A percentile compares a stretch with the other conserved stretches of the same genome.
Evolutionary conservation across 2,113 vertebrate genomes (phyloP).

Genomic region (Pelecanoides urinatrix): DNA sequence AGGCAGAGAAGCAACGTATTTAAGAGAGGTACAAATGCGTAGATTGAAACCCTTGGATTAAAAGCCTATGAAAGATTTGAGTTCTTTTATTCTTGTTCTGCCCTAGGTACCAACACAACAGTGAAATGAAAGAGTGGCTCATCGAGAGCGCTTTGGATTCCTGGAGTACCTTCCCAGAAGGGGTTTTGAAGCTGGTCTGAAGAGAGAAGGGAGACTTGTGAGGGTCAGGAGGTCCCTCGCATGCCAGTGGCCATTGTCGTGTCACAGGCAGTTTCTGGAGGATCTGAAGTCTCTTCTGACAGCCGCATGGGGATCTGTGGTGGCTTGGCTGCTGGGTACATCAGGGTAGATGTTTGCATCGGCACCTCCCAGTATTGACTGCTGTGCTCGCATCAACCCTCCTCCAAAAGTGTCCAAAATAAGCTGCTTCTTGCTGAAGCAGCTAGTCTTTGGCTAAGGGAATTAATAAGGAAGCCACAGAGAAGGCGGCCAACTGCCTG

Average conservation of each 20-base stretch:
- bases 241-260: not conserved
- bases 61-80: not conserved
- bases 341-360: not conserved
- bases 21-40: not conserved
- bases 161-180: not conserved
- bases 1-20: not conserved
- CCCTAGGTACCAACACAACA: not conserved
- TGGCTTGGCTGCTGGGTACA: not conserved
- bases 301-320: not conserved
- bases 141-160: not conserved
- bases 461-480: not conserved
- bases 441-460: not conserved
- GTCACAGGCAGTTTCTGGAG: not conserved
- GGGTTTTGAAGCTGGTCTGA: not conserved
- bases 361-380: not conserved
- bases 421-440: not conserved
- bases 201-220: not conserved
- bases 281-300: not conserved
- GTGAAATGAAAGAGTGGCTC: not conserved
- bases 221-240: not conserved
- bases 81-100: not conserved
- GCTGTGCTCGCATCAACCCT: not conserved
- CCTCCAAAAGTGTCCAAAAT: not conserved
- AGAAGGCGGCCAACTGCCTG: not conserved
- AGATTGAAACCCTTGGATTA: not conserved